Evolutionary conservation across 2,797 vertebrate genomes (phyloP).

Genomic region (Geotrypetes seraphini): DNA sequence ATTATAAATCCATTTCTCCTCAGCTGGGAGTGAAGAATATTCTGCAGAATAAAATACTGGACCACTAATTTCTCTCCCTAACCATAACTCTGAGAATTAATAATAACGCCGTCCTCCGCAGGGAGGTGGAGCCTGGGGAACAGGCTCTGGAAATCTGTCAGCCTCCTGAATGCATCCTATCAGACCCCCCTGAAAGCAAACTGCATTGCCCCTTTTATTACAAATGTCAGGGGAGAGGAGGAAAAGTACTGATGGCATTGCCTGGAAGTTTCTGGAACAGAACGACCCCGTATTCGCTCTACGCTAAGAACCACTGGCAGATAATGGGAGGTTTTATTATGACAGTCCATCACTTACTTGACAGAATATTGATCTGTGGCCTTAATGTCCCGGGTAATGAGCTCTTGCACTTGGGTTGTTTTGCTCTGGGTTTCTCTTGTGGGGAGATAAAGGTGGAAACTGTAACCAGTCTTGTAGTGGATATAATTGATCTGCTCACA

Average conservation of each 20-base stretch:
- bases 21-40: not conserved
- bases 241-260: constrained; percentile 58
- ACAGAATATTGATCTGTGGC: not conserved
- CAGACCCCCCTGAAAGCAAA: not conserved
- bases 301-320: constrained; percentile 44
- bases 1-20: not conserved
- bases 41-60: not conserved
- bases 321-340: constrained; percentile 49
- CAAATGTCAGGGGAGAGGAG: constrained; percentile 47
- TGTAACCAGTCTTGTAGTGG: not conserved
- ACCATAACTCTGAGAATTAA: constrained; percentile 3
- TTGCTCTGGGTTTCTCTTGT: not conserved
- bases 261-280: constrained; percentile 62
- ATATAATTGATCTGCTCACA: not conserved
- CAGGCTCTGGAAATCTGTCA: not conserved
- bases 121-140: not conserved
- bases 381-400: constrained; percentile 2
- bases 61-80: not conserved
- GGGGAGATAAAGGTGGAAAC: not conserved
- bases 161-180: not conserved
- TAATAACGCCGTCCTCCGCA: not conserved
- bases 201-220: constrained; percentile 4
- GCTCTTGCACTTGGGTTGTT: constrained; percentile 1
- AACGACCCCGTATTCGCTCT: constrained; percentile 51
- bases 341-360: constrained; percentile 27